Evolutionary conservation across 2,797 vertebrate genomes (phyloP).

Genomic region (Amblyraja radiata): DNA sequence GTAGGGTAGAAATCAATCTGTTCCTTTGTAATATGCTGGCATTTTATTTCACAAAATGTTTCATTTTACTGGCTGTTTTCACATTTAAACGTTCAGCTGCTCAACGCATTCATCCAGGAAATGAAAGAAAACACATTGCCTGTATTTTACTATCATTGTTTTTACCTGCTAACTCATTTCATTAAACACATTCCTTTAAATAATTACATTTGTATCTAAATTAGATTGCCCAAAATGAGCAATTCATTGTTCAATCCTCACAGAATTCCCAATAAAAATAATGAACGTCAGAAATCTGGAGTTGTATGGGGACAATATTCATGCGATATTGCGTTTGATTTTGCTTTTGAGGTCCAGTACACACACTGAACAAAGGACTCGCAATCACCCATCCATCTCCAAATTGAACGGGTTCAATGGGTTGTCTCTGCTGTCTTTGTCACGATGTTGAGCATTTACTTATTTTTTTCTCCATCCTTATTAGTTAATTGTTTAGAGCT

Average conservation of each 20-base stretch:
- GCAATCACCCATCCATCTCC: not conserved
- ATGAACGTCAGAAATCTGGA: constrained; percentile 3
- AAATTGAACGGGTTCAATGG: too few species aligned
- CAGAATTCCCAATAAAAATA: constrained; percentile 15
- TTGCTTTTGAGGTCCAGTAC: not conserved
- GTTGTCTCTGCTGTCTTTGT: not conserved
- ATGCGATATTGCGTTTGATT: not conserved
- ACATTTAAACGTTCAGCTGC: not conserved
- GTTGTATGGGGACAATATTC: not conserved
- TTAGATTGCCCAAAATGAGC: not conserved
- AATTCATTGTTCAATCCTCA: not conserved
- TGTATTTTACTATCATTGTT: not conserved
- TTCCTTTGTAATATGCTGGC: not conserved
- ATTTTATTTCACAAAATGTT: constrained; percentile 26
- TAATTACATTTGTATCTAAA: constrained; percentile 19
- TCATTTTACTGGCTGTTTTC: constrained; percentile 14
- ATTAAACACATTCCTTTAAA: constrained; percentile 23
- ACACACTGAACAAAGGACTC: not conserved
- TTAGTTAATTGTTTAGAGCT: not conserved
- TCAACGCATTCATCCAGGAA: constrained; percentile 32
- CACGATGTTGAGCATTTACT: not conserved
- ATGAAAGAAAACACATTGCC: constrained; percentile 18
- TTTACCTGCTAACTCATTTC: constrained; percentile 25
- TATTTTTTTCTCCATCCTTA: not conserved
- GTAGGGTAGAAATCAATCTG: not conserved